These are phyloP conservation scores for Aselliscus stoliczkanus DNA, from an alignment of 2,797 vertebrate genomes.

Conservation along the genomic window DNA sequence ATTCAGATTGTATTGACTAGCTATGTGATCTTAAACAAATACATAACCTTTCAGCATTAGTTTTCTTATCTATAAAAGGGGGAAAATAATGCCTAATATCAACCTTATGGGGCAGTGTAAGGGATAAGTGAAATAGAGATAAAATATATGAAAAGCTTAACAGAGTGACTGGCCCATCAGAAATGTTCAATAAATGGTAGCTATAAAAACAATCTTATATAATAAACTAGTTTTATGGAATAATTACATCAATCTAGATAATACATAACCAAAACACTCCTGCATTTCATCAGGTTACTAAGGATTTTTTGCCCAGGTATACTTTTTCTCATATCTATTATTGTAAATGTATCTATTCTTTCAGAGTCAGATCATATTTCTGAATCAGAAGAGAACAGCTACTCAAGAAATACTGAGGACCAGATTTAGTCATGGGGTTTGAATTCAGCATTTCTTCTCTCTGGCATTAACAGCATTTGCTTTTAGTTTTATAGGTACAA, in stretches of 20 bases:
- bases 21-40: background rate
- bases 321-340: background rate
- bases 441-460: background rate
- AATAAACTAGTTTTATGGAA: background rate
- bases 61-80: conserved; percentile 11
- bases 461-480: background rate
- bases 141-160: background rate
- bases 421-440: background rate
- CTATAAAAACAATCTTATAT: conserved; percentile 11
- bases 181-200: background rate
- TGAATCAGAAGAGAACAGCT: conserved; percentile 10
- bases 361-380: background rate
- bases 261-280: conserved; percentile 13
- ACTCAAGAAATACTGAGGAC: background rate
- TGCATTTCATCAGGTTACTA: background rate
- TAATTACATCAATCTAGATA: conserved; percentile 1
- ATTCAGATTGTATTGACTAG: background rate
- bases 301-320: background rate
- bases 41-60: background rate
- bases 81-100: background rate
- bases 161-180: background rate
- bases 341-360: background rate
- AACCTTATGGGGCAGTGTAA: background rate
- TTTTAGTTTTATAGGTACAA: conserved; percentile 13
- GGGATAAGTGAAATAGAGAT: background rate